Percentiles rank a stretch among this genome's conserved stretches.
These are phyloP conservation scores for Hypanus sabinus DNA, from an alignment of 2,113 vertebrate species.

Conservation along the genomic window DNA sequence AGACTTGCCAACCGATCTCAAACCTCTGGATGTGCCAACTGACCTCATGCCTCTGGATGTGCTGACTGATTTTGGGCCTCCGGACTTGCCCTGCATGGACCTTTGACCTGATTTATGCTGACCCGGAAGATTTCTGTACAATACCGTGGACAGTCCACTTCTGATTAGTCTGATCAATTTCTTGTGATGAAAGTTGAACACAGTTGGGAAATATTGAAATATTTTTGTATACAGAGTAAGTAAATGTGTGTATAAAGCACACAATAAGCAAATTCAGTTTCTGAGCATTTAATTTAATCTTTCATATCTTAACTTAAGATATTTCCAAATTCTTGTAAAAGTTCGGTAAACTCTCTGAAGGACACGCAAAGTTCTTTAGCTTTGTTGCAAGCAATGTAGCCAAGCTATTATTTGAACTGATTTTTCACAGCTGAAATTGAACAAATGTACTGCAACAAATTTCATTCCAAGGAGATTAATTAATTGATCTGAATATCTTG, in stretches of 20 bases:
- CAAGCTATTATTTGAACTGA: not conserved
- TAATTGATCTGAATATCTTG: not conserved
- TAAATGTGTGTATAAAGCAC: not conserved
- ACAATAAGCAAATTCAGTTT: not conserved
- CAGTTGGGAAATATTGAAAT: not conserved
- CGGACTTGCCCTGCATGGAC: no score
- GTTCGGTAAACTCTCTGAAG: not conserved
- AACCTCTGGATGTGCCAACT: no score
- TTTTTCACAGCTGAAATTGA: not conserved
- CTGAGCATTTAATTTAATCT: not conserved
- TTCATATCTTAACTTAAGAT: not conserved
- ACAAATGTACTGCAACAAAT: not conserved
- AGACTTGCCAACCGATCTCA: no score
- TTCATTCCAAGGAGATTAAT: not conserved
- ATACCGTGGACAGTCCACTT: not conserved
- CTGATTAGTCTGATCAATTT: not conserved
- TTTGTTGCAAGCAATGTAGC: not conserved
- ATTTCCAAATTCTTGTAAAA: not conserved
- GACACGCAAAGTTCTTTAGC: not conserved
- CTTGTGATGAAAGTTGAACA: not conserved
- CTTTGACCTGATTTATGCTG: not conserved
- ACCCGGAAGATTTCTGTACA: conserved; percentile 6
- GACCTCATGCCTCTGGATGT: no score
- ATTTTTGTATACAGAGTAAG: no score
- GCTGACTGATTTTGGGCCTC: no score